phyloP scores from a whole-genome alignment of 1,140 invertebrate genomes.

The Panonychus citri region DNA sequence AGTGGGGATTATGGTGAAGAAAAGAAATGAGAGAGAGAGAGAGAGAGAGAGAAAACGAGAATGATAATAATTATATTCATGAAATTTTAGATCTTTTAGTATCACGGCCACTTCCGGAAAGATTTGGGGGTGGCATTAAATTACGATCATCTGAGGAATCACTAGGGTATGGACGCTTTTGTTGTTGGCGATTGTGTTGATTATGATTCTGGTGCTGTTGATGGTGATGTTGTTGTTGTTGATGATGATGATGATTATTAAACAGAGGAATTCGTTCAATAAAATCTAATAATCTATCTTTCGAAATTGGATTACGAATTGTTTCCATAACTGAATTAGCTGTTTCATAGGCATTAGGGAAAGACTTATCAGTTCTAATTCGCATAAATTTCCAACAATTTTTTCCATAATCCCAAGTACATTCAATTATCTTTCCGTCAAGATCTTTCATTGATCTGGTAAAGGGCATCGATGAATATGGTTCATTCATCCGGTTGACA shows the following conservation, averaged over 20 bases:
- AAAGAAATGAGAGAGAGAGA: not conserved
- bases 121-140: conserved; percentile 2
- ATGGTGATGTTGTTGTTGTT: not conserved
- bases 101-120: too few species aligned
- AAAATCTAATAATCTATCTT: conserved; percentile 44
- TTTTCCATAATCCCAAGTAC: conserved; percentile 35
- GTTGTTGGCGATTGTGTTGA: not conserved
- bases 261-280: conserved; percentile 26
- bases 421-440: conserved; percentile 90
- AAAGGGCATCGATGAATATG: conserved; percentile 19
- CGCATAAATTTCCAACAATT: conserved; percentile 84
- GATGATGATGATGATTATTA: not conserved
- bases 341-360: conserved; percentile 67
- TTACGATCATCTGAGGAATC: not conserved
- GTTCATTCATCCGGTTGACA: conserved; percentile 12
- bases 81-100: not conserved
- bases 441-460: conserved; percentile 47
- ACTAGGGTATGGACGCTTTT: not conserved
- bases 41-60: not conserved
- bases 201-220: not conserved
- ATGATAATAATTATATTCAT: not conserved
- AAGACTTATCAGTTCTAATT: conserved; percentile 86
- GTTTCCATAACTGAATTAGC: conserved; percentile 34
- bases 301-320: conserved; percentile 52
- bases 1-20: not conserved